Evolutionary conservation across 2,797 vertebrate species (phyloP).

Genomic region (Gephyroberyx darwinii): DNA sequence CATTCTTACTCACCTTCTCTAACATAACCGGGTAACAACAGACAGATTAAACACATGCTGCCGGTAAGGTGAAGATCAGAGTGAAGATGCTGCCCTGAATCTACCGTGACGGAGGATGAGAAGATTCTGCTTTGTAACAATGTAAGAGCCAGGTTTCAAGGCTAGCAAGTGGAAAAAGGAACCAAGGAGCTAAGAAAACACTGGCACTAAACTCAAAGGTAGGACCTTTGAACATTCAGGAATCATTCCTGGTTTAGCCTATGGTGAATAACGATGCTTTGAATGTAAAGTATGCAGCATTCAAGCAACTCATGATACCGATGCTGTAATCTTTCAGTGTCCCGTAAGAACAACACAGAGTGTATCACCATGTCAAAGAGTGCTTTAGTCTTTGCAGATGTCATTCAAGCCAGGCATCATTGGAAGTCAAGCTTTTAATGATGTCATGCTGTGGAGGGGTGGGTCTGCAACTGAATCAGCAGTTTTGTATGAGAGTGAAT

Average conservation of each 20-base stretch:
- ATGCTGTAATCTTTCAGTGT: background rate
- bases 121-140: constrained; percentile 3
- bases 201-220: constrained; percentile 45
- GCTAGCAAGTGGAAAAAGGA: background rate
- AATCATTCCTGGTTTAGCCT: background rate
- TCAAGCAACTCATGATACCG: background rate
- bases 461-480: constrained; percentile 48
- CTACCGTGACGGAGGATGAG: constrained; percentile 28
- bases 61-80: constrained; percentile 22
- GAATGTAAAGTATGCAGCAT: background rate
- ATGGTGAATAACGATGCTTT: background rate
- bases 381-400: constrained; percentile 17
- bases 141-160: constrained; percentile 14
- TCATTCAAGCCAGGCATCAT: constrained; percentile 23
- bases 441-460: constrained; percentile 67
- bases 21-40: constrained; percentile 34
- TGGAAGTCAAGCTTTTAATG: constrained; percentile 59
- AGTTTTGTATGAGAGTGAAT: constrained; percentile 43
- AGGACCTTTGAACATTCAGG: constrained; percentile 25
- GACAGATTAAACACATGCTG: constrained; percentile 1
- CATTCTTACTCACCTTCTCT: constrained; percentile 35
- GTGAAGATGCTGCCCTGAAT: constrained; percentile 35
- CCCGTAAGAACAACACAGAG: background rate
- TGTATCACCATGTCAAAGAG: constrained; percentile 1
- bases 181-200: constrained; percentile 18